Evolutionary conservation across 1,140 invertebrate species (phyloP), one percentile per base, ranked within the genome.

Genomic region (Lysiphlebus fabarum): DNA sequence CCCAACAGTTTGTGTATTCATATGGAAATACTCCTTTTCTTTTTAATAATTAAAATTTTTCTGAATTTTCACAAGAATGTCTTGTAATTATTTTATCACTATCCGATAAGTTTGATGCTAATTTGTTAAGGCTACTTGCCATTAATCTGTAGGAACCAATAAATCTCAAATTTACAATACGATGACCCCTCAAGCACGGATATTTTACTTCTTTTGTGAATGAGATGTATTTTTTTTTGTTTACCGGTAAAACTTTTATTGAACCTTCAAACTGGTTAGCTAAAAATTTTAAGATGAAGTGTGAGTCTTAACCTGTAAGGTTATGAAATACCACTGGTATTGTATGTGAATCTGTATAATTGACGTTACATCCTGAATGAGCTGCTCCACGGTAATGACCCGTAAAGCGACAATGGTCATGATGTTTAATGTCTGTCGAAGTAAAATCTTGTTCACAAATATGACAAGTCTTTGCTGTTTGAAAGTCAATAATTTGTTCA

Each of bases 1-100:
- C n/a, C n/a, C n/a, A n/a, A 7, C 65, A 68, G 64, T 64, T 64
- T 42, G 71, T 62, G 55, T 66, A 72, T 50, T 73, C 71, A 61
- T 71, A 73, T 5, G 66, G 67, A 61, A 65, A 61, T 58, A 66
- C 44, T 14, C 62, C 58, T 56, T 63, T 64, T 43, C 50, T n/a
- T n/a, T 17, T 54, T 57, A 59, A 43, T 45, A 66, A 63, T 17
- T 56, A 2, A 53, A 63, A 62, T 51, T 62, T 36, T 44, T 53
- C 44, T 7, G 51, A 40, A 62, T 53, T 49, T 10, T 38, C 37
- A 58, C 34, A 59, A 66, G 45, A 38, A 26, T 47, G 48, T 10
- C 41, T 12, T 26, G 55, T 58, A 40, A 58, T 56, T 45, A 49
- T 36, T 50, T 59, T 61, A 45, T 56, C 8, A 37, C 38, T 10